Conservation (phyloP, 2,113 vertebrate species). For the Trogon surrucura region DNA sequence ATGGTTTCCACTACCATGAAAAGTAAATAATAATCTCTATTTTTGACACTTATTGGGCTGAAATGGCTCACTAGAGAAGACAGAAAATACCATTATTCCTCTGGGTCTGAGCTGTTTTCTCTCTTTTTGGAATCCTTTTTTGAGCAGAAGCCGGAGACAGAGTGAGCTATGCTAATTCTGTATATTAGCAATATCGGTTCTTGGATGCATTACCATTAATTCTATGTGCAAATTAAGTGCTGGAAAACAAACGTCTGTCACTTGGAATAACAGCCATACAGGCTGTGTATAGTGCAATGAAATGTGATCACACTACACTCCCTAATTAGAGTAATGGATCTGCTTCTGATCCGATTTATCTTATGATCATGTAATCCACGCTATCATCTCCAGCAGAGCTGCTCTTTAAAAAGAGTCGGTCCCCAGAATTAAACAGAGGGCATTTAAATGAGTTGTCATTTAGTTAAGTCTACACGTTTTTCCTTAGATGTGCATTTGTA, state of each 20-base stretch:
- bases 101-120: not conserved
- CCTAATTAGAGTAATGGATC: conserved; percentile 34
- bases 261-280: conserved; percentile 37
- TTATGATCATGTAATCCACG: not conserved
- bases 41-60: not conserved
- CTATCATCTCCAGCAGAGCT: not conserved
- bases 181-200: conserved; percentile 55
- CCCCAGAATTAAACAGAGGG: not conserved
- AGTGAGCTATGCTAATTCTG: not conserved
- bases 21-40: conserved; percentile 18
- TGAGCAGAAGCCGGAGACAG: conserved; percentile 23
- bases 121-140: conserved; percentile 35
- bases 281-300: not conserved
- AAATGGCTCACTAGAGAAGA: not conserved
- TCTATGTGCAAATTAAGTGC: conserved; percentile 46
- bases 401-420: not conserved
- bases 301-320: not conserved
- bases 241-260: conserved; percentile 41
- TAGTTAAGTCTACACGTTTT: not conserved
- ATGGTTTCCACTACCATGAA: not conserved
- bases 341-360: conserved; percentile 32
- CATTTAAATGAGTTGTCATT: not conserved
- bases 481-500: not conserved
- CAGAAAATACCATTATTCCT: not conserved
- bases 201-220: conserved; percentile 60